These are phyloP conservation scores for Panagrolaimus sp. DNA, from an alignment of 1,140 invertebrate species.

Conservation along the genomic window DNA sequence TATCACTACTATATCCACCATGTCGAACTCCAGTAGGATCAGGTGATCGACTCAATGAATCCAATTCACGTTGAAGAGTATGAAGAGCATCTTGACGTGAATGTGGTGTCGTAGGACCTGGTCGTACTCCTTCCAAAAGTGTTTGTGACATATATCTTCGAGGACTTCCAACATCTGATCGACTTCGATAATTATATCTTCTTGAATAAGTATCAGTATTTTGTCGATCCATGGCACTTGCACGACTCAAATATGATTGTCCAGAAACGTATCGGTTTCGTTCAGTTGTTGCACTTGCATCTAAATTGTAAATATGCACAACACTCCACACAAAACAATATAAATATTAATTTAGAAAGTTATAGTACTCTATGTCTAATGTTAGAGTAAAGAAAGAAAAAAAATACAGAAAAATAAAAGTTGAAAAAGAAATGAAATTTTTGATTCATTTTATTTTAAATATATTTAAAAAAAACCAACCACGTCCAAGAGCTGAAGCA, in stretches of 20 bases:
- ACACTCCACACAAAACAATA: conserved; percentile 10
- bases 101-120: conserved; percentile 49
- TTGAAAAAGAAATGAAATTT: conserved; percentile 20
- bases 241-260: conserved; percentile 47
- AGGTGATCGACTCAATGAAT: conserved; percentile 53
- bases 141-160: conserved; percentile 56
- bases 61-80: conserved; percentile 53
- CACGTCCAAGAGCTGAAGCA: conserved; percentile 54
- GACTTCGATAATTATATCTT: conserved; percentile 55
- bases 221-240: conserved; percentile 34
- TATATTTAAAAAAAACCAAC: conserved; percentile 28
- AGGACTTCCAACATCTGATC: conserved; percentile 54
- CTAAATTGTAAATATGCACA: conserved; percentile 20
- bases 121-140: conserved; percentile 49
- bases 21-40: conserved; percentile 29
- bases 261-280: conserved; percentile 47
- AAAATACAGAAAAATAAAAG: conserved; percentile 5
- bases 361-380: too few species aligned
- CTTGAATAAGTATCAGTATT: conserved; percentile 44
- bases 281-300: conserved; percentile 21
- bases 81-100: conserved; percentile 48
- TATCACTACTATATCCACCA: conserved; percentile 47
- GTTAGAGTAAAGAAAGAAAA: conserved; percentile 1
- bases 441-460: background rate
- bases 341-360: background rate